Evolutionary conservation across 23 tunicate species (phyloP).

Genomic region (Halocynthia roretzi): DNA sequence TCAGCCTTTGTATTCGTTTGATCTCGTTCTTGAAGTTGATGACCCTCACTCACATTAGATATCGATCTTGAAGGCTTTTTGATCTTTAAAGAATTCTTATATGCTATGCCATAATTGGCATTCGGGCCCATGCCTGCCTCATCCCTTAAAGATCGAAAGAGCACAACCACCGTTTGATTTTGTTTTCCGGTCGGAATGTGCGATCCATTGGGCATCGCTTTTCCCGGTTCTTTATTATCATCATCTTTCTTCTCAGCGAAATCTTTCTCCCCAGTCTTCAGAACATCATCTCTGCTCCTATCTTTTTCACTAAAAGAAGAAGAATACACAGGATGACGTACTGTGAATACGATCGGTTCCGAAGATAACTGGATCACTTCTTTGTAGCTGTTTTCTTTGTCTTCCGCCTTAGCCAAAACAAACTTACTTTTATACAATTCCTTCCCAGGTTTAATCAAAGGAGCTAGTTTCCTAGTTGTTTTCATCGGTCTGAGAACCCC

Average conservation of each 20-base stretch:
- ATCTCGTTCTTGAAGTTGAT: no score
- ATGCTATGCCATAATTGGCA: no score
- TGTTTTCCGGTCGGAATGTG: no score
- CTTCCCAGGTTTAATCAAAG: not conserved
- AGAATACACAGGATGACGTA: constrained; percentile 14
- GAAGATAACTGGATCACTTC: constrained; percentile 10
- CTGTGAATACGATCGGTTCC: constrained; percentile 20
- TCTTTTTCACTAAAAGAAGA: not conserved
- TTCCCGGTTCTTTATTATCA: not conserved
- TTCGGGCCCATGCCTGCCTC: no score
- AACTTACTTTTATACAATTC: constrained; percentile 17
- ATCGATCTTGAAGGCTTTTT: no score
- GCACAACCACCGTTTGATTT: no score
- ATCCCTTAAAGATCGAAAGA: no score
- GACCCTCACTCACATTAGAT: no score
- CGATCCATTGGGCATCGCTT: not conserved
- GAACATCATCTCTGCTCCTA: not conserved
- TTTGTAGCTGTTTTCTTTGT: not conserved
- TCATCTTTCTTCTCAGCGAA: not conserved
- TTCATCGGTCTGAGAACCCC: not conserved
- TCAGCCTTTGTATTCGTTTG: no score
- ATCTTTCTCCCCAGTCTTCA: not conserved
- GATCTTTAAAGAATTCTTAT: no score
- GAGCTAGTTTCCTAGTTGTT: constrained; percentile 3
- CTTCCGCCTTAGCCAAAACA: constrained; percentile 4